Evolutionary conservation across 2,888 invertebrate genomes (phyloP).

Genomic region (Ptychoptera albimana): DNA sequence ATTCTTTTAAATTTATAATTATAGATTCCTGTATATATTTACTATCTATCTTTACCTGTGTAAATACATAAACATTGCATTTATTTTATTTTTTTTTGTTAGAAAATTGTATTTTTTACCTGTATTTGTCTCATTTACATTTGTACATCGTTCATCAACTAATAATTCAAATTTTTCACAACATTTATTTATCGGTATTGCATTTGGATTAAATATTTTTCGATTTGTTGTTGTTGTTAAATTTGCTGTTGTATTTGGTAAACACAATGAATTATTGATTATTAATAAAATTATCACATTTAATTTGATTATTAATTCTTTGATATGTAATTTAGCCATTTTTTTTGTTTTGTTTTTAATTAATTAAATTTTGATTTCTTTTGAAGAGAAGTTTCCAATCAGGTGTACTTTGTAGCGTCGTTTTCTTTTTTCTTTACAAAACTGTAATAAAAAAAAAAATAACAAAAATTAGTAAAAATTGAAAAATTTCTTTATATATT

Average conservation of each 20-base stretch:
- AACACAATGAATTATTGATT: background rate
- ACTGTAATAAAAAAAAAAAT: no score
- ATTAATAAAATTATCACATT: background rate
- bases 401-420: no score
- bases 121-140: constrained; percentile 42
- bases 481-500: no score
- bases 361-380: no score
- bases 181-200: constrained; percentile 58
- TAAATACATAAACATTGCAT: background rate
- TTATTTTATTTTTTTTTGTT: background rate
- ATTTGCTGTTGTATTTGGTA: background rate
- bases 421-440: no score
- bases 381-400: no score
- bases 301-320: background rate
- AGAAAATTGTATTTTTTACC: constrained; percentile 25
- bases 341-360: no score
- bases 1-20: no score
- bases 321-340: no score
- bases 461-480: no score
- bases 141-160: constrained; percentile 47
- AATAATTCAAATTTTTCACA: constrained; percentile 57
- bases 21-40: no score
- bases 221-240: background rate
- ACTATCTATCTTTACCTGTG: no score
- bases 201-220: background rate